Evolutionary conservation across 2,113 vertebrate genomes (phyloP).

Genomic region (Sapajus apella): DNA sequence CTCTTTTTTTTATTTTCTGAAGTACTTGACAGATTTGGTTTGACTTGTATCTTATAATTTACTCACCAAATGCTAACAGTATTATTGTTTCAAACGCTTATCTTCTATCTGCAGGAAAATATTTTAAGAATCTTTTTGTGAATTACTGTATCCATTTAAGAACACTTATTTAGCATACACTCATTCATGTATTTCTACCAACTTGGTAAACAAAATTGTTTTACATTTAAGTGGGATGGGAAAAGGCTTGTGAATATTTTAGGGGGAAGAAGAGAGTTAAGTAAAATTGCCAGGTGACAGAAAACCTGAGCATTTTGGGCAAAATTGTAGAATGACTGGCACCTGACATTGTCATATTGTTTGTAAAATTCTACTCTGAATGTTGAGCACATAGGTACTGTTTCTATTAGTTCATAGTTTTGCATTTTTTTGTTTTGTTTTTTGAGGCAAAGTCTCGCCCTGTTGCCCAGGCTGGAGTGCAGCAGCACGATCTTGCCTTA

Average conservation of each 20-base stretch:
- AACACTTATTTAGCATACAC: not conserved
- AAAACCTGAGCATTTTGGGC: slow-evolving; percentile 34
- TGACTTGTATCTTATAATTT: not conserved
- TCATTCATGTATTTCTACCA: not conserved
- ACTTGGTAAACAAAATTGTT: slow-evolving; percentile 2
- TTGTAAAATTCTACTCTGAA: not conserved
- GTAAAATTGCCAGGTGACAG: not conserved
- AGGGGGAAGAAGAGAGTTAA: not conserved
- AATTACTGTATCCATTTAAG: not conserved
- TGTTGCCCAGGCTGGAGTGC: no score
- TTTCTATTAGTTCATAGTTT: slow-evolving; percentile 15
- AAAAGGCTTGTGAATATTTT: not conserved
- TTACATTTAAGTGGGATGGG: not conserved
- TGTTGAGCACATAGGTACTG: not conserved
- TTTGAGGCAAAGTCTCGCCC: no score
- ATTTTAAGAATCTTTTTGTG: slow-evolving; percentile 11
- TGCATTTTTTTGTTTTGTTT: no score
- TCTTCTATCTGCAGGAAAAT: not conserved
- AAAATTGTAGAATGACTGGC: not conserved
- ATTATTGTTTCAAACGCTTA: slow-evolving; percentile 18
- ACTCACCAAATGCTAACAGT: not conserved
- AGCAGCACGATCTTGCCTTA: no score
- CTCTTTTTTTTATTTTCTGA: not conserved
- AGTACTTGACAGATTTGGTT: not conserved
- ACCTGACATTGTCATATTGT: not conserved